Evolutionary conservation across 2,888 invertebrate species (phyloP).

Genomic region (Pheosia tremula): DNA sequence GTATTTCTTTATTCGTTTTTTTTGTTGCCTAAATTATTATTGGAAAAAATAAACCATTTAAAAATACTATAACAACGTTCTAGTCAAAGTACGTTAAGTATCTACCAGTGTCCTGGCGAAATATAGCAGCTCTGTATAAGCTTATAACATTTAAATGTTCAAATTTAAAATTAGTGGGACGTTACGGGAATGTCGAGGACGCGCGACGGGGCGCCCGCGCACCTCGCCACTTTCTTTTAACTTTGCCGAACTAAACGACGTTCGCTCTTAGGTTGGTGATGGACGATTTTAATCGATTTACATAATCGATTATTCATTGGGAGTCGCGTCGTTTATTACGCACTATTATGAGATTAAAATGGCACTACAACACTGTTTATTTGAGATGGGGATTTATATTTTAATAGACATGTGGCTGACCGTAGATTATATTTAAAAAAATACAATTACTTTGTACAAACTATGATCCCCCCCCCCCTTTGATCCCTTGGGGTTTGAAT

Average conservation of each 20-base stretch:
- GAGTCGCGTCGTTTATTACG: conserved; percentile 21
- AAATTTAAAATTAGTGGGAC: conserved; percentile 52
- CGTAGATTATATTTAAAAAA: too few species aligned
- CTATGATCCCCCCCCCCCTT: too few species aligned
- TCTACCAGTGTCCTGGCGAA: not conserved
- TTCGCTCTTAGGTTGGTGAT: conserved; percentile 40
- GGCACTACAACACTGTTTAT: conserved; percentile 54
- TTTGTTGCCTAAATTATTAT: too few species aligned
- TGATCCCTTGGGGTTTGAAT: too few species aligned
- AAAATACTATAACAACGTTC: too few species aligned
- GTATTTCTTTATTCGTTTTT: too few species aligned
- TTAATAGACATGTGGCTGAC: too few species aligned
- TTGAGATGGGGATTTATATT: conserved; percentile 44
- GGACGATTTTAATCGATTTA: conserved; percentile 46
- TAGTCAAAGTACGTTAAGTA: not conserved
- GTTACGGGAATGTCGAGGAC: conserved; percentile 62
- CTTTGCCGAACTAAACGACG: conserved; percentile 59
- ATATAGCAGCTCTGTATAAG: not conserved
- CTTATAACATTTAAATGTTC: conserved; percentile 40
- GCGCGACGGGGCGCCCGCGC: conserved; percentile 66
- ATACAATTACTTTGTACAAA: too few species aligned
- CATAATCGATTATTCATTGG: conserved; percentile 42
- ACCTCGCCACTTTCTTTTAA: conserved; percentile 70
- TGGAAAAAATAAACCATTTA: too few species aligned
- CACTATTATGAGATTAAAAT: conserved; percentile 12